Conservation (phyloP, 2,888 invertebrate genomes). For the Mesochorus sp. region DNA sequence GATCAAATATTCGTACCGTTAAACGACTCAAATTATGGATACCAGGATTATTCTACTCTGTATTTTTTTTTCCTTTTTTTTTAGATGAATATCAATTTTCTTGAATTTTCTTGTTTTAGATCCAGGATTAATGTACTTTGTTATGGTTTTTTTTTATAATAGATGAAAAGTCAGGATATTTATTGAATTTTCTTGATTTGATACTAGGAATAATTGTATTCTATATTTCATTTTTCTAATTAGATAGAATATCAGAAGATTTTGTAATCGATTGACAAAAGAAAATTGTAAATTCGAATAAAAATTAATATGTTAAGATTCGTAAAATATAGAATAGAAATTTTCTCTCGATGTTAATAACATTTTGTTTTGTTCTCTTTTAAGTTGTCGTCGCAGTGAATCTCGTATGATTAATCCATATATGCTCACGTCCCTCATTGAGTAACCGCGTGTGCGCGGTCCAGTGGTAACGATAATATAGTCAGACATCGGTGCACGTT, state of each 20-base stretch:
- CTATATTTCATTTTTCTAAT: neutral
- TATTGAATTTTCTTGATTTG: too few species aligned
- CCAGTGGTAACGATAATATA: neutral
- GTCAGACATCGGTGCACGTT: neutral
- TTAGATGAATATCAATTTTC: too few species aligned
- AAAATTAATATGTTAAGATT: neutral
- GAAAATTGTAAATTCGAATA: neutral
- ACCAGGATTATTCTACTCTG: neutral
- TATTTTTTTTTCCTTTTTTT: too few species aligned
- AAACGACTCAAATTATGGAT: conserved; percentile 61
- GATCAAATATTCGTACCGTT: conserved; percentile 73
- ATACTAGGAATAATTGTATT: neutral
- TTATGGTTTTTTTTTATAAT: too few species aligned
- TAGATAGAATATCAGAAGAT: neutral
- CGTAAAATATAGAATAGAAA: neutral
- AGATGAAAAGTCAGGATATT: too few species aligned
- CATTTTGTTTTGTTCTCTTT: too few species aligned
- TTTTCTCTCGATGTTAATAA: neutral
- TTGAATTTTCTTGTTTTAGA: too few species aligned
- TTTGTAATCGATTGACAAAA: neutral
- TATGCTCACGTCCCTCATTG: neutral
- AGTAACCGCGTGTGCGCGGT: neutral
- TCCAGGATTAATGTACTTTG: too few species aligned
- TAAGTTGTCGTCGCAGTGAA: too few species aligned
- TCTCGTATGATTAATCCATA: neutral